Conservation (phyloP, 2,797 vertebrate genomes). For the Potorous gilbertii region DNA sequence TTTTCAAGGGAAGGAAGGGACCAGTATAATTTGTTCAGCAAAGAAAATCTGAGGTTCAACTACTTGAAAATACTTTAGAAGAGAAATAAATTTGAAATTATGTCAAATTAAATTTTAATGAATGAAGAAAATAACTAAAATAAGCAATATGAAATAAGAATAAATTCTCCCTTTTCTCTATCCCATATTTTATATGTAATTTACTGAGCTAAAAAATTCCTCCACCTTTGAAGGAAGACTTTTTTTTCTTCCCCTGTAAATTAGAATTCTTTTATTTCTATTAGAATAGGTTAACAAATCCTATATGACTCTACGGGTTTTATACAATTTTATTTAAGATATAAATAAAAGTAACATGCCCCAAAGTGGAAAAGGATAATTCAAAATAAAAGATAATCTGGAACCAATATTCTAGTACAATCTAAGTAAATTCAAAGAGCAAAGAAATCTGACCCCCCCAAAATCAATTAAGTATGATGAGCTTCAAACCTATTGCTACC, state of each 20-base stretch:
- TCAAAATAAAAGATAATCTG: background rate
- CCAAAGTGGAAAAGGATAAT: background rate
- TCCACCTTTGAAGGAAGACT: background rate
- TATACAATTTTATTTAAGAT: background rate
- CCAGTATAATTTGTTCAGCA: background rate
- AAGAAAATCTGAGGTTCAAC: background rate
- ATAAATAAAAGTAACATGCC: background rate
- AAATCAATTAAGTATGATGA: background rate
- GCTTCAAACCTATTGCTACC: background rate
- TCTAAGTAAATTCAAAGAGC: background rate
- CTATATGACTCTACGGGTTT: background rate
- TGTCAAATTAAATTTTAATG: background rate
- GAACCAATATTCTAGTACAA: background rate
- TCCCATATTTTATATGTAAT: background rate
- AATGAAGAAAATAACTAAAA: background rate
- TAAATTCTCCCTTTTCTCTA: background rate
- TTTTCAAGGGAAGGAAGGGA: background rate
- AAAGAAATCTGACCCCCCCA: background rate
- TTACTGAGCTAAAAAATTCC: too few relatives aligned
- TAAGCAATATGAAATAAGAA: background rate
- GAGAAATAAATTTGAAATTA: background rate
- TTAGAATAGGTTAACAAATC: background rate
- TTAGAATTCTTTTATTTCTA: background rate
- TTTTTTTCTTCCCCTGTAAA: background rate
- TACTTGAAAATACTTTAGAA: background rate